Evolutionary conservation across 2,797 vertebrate species (phyloP), one percentile per base, ranked within the genome.

Genomic region (Momotus momota): DNA sequence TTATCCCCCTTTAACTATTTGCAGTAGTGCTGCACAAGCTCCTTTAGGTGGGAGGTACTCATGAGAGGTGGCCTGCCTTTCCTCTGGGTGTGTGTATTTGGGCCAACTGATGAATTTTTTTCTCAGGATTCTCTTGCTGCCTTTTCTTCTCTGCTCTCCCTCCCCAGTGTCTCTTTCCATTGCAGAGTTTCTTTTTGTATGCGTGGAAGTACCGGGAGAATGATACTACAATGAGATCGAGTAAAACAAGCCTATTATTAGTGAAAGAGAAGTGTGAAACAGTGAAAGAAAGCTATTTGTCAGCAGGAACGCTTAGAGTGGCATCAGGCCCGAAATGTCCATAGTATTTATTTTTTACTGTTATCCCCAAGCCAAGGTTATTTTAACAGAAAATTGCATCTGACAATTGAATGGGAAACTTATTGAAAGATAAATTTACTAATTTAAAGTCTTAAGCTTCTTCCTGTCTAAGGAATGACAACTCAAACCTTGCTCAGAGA

Each of bases 361-460:
- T 79, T 78, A 72, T 14, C 29, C 55, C 46, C 88, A 86, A 81
- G 26, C 5, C 38, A 81, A 60, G 26, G 79, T 65, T 81, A 58
- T 69, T 92, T 90, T 69, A 62, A 62, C 58, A 66, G 54, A 46
- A 90, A 93, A 84, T 79, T 46, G 9, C 29, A 79, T 29, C 46
- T 79, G 65, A 65, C 5, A 38, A 46, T 18, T 72, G 43, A 89
- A 72, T 48, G 8, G 88, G 70, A 84, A 93, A 45, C 20, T 71
- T 60, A 72, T 3, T 41, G 38, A 71, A 80, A 74, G 10, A 77
- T 17, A 72, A 88, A 71, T 6, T n/a, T 62, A 65, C 15, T 46
- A 12, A 72, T 69, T 65, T 86, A 16, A 86, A 67, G 8, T 38
- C 45, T 72, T 58, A 65, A 90, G 48, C 22, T 65, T 54, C 31